Evolutionary conservation across 2,888 invertebrate species (phyloP).

Genomic region (Caenorhabditis sp.): DNA sequence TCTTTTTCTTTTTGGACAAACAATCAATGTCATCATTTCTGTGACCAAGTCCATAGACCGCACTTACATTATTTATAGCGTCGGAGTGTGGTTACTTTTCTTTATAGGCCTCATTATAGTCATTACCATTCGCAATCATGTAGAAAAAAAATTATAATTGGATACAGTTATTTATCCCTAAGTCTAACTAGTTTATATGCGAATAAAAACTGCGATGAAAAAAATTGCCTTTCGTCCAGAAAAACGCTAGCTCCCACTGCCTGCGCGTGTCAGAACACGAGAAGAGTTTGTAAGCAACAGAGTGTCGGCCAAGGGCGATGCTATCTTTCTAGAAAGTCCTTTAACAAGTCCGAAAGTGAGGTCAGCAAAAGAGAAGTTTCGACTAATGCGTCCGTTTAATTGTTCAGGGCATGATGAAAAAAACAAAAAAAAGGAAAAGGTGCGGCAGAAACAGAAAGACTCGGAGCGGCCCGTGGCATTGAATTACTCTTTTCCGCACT

Average conservation of each 20-base stretch:
- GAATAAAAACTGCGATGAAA: neutral
- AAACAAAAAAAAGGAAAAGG: conserved; percentile 13
- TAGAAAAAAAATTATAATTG: conserved; percentile 41
- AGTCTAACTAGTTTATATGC: conserved; percentile 22
- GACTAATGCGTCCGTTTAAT: neutral
- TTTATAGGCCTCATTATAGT: conserved; percentile 29
- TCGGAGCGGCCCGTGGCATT: conserved; percentile 42
- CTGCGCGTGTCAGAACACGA: neutral
- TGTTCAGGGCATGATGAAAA: neutral
- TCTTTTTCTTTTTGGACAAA: conserved; percentile 44
- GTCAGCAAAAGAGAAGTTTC: neutral
- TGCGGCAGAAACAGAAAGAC: conserved; percentile 15
- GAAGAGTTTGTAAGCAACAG: neutral
- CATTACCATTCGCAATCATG: neutral
- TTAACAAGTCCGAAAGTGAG: neutral
- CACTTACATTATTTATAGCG: conserved; percentile 45
- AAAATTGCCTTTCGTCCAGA: neutral
- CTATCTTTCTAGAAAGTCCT: neutral
- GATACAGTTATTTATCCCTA: conserved; percentile 11
- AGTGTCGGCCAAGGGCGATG: neutral
- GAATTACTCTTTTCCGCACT: conserved; percentile 53
- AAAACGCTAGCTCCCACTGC: no score
- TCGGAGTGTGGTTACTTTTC: conserved; percentile 16
- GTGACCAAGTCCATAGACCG: conserved; percentile 32
- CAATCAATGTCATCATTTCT: conserved; percentile 61